Conservation (phyloP, 2,113 vertebrate species). For the Engraulis encrasicolus region DNA sequence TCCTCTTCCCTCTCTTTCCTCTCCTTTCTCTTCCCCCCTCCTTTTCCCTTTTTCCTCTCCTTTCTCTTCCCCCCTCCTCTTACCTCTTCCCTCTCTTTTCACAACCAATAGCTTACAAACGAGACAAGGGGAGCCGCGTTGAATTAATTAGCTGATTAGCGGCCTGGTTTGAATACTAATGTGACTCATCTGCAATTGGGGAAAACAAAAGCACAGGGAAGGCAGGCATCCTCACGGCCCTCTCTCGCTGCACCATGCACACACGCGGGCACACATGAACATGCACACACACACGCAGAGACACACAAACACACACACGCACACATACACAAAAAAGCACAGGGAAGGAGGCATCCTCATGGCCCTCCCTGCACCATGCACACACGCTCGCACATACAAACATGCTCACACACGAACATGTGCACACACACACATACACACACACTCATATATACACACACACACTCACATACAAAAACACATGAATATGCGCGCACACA, state of each 20-base stretch:
- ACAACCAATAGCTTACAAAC: constrained; percentile 44
- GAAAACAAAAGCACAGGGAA: constrained; percentile 56
- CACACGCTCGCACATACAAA: too few species aligned
- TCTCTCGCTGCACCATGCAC: background rate
- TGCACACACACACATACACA: too few species aligned
- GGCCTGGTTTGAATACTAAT: constrained; percentile 61
- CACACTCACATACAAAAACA: too few species aligned
- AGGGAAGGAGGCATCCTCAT: too few species aligned
- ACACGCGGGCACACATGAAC: background rate
- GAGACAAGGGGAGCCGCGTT: constrained; percentile 48
- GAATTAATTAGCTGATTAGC: constrained; percentile 65
- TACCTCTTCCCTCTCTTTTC: constrained; percentile 12
- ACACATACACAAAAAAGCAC: too few species aligned
- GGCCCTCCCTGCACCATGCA: too few species aligned
- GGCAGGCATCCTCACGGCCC: constrained; percentile 49
- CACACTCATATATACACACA: too few species aligned
- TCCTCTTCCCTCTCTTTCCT: too few species aligned
- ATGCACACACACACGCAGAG: constrained; percentile 1
- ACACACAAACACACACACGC: constrained; percentile 34
- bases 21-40: too few species aligned
- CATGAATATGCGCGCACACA: too few species aligned
- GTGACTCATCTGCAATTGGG: constrained; percentile 50
- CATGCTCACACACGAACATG: too few species aligned
- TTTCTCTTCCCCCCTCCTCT: background rate
- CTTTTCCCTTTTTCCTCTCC: too few species aligned